These are phyloP conservation scores for Atractosteus spatula DNA, from an alignment of 2,113 vertebrate genomes.

Conservation along the genomic window DNA sequence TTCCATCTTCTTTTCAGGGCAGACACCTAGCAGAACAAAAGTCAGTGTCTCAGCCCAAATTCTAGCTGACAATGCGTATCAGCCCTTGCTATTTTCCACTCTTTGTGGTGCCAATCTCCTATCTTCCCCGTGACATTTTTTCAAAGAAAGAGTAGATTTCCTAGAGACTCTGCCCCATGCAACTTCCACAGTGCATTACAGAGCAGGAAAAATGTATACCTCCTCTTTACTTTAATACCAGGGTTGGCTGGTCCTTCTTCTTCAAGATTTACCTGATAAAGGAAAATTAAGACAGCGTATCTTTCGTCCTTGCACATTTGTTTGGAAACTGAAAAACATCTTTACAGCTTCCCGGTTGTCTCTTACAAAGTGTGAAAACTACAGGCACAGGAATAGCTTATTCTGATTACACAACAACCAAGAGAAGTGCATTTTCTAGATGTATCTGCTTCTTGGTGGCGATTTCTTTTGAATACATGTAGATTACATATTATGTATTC, in stretches of 20 bases:
- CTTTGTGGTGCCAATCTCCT: constrained; percentile 99
- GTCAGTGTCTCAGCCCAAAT: constrained; percentile 98
- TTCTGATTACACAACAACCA: constrained; percentile 9
- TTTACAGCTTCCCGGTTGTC: constrained; percentile 60
- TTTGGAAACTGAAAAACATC: constrained; percentile 54
- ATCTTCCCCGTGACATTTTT: constrained; percentile 98
- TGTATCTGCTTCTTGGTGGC: too few relatives aligned
- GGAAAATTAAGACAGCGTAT: constrained; percentile 76
- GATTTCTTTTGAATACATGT: too few relatives aligned
- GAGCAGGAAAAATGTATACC: constrained; percentile 77
- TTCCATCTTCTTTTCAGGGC: constrained; percentile 89
- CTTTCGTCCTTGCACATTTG: constrained; percentile 50
- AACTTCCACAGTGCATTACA: constrained; percentile 93
- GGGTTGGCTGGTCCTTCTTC: constrained; percentile 67
- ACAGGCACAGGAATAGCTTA: constrained; percentile 51
- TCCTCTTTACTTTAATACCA: constrained; percentile 77
- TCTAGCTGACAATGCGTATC: constrained; percentile 98
- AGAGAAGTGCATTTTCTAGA: too few relatives aligned
- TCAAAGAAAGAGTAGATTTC: constrained; percentile 99
- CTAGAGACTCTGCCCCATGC: constrained; percentile 97
- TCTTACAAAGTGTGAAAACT: constrained; percentile 48
- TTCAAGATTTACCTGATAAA: constrained; percentile 66
- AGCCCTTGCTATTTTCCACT: constrained; percentile 93
- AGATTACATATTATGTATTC: too few relatives aligned
- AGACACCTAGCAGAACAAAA: constrained; percentile 92